phyloP scores from a whole-genome alignment of 2,113 vertebrate species.

The Sapajus apella region DNA sequence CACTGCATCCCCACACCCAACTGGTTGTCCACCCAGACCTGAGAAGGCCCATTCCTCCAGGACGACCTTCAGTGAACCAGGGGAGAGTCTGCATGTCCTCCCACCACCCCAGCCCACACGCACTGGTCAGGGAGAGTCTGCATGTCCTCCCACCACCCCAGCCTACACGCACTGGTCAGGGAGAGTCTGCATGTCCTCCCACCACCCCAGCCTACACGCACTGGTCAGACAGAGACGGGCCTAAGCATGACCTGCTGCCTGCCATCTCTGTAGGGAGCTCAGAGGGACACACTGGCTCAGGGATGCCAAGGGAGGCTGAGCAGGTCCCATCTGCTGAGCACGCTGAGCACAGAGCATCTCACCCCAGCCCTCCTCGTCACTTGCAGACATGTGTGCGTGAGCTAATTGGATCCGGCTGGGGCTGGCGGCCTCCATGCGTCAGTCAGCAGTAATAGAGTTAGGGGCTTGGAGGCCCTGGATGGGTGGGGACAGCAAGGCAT shows the following conservation, averaged over 20 bases:
- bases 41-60: neutral
- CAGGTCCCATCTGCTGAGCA: conserved; percentile 63
- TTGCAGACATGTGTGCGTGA: conserved; percentile 64
- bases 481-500: neutral
- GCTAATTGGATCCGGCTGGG: conserved; percentile 60
- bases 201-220: too few relatives aligned
- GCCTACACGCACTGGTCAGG: too few relatives aligned
- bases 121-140: accelerated
- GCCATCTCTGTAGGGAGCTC: neutral
- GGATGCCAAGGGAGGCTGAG: neutral
- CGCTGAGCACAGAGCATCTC: conserved; percentile 53
- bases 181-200: neutral
- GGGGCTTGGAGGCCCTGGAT: neutral
- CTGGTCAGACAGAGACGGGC: accelerated
- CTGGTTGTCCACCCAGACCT: neutral
- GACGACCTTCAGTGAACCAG: neutral
- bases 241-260: accelerated
- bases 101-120: too few relatives aligned
- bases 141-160: neutral
- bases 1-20: accelerated
- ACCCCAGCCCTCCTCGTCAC: neutral
- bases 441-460: neutral
- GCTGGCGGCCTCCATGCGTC: conserved; percentile 20
- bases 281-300: neutral
- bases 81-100: neutral